phyloP scores from a whole-genome alignment of 2,797 vertebrate genomes.

The Odontamblyopus lacepedii region DNA sequence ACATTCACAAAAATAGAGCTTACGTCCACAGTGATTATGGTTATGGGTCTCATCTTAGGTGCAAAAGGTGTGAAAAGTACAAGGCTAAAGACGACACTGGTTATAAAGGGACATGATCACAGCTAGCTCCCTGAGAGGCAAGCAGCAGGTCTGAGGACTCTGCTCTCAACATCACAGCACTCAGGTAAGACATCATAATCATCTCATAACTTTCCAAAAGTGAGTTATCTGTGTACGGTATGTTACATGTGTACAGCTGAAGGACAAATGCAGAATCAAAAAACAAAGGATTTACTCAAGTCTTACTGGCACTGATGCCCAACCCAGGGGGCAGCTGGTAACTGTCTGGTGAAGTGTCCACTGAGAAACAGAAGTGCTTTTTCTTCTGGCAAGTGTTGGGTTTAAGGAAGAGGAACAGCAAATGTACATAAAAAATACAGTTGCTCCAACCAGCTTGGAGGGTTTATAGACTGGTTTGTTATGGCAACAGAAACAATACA shows the following conservation, averaged over 20 bases:
- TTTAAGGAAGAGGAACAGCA: conserved; percentile 61
- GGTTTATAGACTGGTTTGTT: conserved; percentile 45
- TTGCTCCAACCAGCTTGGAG: conserved; percentile 66
- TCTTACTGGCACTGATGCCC: conserved; percentile 65
- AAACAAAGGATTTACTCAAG: conserved; percentile 33
- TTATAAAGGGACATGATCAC: conserved; percentile 71
- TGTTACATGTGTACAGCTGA: conserved; percentile 51
- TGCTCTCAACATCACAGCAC: conserved; percentile 62
- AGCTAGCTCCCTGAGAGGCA: conserved; percentile 79
- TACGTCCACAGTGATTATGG: conserved; percentile 87
- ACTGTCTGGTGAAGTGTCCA: conserved; percentile 67
- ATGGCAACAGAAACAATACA: conserved; percentile 48
- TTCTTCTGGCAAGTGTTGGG: conserved; percentile 57
- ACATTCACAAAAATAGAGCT: conserved; percentile 88
- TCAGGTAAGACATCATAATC: conserved; percentile 61
- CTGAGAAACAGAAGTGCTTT: conserved; percentile 66
- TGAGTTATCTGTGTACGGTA: conserved; percentile 44
- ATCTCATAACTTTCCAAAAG: conserved; percentile 39
- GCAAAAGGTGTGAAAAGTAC: conserved; percentile 73
- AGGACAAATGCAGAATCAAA: conserved; percentile 37
- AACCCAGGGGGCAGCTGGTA: conserved; percentile 73
- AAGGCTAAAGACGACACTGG: conserved; percentile 74
- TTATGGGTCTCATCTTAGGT: conserved; percentile 80
- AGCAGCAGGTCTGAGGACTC: conserved; percentile 57
- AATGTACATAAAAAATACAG: conserved; percentile 81